phyloP scores from a whole-genome alignment of 2,888 invertebrate species.

The Agelastica alni region DNA sequence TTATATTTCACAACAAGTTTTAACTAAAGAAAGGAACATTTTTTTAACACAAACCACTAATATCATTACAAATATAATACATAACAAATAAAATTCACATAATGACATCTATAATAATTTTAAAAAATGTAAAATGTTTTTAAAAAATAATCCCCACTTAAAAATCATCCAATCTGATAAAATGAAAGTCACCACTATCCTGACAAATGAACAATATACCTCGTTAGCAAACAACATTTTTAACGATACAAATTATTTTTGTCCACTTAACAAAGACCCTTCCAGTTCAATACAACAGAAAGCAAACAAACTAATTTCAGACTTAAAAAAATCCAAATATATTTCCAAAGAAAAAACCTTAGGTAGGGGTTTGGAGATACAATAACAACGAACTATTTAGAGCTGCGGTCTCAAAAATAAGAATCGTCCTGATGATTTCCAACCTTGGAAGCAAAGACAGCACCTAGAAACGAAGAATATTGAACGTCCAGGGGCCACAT shows the following conservation, averaged over 20 bases:
- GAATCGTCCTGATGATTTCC: no score
- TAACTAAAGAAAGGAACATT: slow-evolving; percentile 1
- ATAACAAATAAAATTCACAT: not conserved
- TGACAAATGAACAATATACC: slow-evolving; percentile 10
- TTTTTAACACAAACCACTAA: no score
- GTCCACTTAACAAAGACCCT: not conserved
- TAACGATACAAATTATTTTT: not conserved
- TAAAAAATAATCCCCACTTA: slow-evolving; percentile 4
- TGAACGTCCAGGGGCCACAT: no score
- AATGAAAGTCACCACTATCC: slow-evolving; percentile 11
- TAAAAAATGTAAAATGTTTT: not conserved
- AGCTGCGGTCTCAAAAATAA: no score
- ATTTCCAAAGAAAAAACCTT: no score
- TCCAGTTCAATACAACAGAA: slow-evolving; percentile 6
- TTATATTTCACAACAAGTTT: not conserved
- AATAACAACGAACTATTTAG: no score
- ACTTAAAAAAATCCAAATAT: not conserved
- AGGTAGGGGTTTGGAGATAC: no score
- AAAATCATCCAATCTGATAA: slow-evolving; percentile 12
- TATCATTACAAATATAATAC: slow-evolving; percentile 6
- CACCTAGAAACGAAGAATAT: no score
- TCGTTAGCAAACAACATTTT: not conserved
- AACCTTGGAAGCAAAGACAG: no score
- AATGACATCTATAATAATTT: not conserved
- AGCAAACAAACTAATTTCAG: slow-evolving; percentile 9